phyloP scores from a whole-genome alignment of 1,140 invertebrate genomes.

The Trypoxylus dichotomus region DNA sequence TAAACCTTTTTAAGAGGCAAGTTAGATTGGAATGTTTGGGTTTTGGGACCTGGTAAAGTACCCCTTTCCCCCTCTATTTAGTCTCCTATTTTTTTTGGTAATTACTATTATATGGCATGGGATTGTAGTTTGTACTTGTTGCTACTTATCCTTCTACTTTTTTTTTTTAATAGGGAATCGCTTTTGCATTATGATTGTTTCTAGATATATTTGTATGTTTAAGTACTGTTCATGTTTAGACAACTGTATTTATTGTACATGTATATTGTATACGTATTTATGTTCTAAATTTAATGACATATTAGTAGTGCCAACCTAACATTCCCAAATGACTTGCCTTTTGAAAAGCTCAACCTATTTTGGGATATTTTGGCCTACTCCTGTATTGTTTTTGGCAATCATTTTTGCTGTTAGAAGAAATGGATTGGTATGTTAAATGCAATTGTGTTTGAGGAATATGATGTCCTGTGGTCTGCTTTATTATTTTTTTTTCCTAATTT shows the following conservation, averaged over 20 bases:
- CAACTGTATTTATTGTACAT: not conserved
- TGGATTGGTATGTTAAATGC: no score
- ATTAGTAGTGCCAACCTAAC: not conserved
- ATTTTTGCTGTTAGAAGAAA: not conserved
- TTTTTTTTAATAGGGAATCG: no score
- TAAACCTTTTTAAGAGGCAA: constrained; percentile 34
- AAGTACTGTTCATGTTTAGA: not conserved
- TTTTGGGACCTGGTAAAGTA: not conserved
- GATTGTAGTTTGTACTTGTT: constrained; percentile 4
- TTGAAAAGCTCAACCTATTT: not conserved
- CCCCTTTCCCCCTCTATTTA: no score
- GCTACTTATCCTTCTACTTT: not conserved
- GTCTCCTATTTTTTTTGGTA: no score
- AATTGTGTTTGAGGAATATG: no score
- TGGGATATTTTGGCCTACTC: constrained; percentile 4
- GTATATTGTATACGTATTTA: no score
- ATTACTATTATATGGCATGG: not conserved
- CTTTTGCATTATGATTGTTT: not conserved
- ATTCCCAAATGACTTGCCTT: not conserved
- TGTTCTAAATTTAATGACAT: no score
- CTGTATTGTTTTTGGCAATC: not conserved
- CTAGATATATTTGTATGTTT: not conserved
- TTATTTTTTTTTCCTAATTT: no score
- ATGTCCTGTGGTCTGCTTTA: no score
- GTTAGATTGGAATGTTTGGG: not conserved